A percentile compares a stretch with the other conserved stretches of the same genome.
Conservation (phyloP, 1,140 invertebrate genomes). For the Pseudobourletiella spinata region DNA sequence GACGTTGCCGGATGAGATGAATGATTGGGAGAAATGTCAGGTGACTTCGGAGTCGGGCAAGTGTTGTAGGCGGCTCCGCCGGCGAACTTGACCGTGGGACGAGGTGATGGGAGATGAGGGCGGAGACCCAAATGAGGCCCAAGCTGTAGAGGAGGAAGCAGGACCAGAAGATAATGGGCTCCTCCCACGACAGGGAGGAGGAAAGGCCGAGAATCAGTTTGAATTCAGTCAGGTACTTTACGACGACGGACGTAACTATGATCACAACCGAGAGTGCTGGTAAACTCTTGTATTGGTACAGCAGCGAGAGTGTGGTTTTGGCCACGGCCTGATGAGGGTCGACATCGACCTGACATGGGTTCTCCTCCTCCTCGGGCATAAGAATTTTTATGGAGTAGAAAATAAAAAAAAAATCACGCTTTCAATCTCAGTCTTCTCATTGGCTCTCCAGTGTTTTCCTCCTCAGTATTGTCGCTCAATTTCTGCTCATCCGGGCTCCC, state of each 20-base stretch:
- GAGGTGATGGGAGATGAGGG: neutral
- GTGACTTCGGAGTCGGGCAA: slow-evolving; percentile 17
- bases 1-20: slow-evolving; percentile 22
- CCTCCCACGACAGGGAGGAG: neutral
- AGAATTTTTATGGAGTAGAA: no score
- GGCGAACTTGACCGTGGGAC: neutral
- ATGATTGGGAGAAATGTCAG: slow-evolving; percentile 25
- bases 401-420: no score
- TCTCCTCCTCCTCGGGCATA: no score
- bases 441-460: no score
- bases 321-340: no score
- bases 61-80: neutral
- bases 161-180: neutral
- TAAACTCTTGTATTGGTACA: neutral
- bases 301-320: no score
- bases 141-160: neutral
- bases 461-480: no score
- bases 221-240: slow-evolving; percentile 5
- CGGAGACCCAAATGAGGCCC: neutral
- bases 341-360: no score
- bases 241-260: neutral
- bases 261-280: neutral
- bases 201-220: slow-evolving; percentile 1
- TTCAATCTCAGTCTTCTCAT: no score
- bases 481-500: no score